Conservation (phyloP, 2,113 vertebrate genomes). For the Oceanodroma tethys region DNA sequence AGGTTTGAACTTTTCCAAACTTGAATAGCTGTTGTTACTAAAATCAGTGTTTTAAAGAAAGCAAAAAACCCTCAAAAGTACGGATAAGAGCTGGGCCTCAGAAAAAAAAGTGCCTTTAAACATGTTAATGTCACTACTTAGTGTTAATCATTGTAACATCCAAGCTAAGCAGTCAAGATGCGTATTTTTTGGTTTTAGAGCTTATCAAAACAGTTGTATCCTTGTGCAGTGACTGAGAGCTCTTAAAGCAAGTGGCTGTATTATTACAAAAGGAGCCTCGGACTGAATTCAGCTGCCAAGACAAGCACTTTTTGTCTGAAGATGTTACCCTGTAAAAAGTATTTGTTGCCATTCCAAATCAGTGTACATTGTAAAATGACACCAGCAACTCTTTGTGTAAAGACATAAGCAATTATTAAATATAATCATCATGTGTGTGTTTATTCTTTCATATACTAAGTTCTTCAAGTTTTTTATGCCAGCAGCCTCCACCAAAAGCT, state of each 20-base stretch:
- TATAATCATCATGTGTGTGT: neutral
- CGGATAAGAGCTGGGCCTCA: neutral
- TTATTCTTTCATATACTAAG: neutral
- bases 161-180: neutral
- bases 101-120: slow-evolving; percentile 33
- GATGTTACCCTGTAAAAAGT: neutral
- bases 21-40: neutral
- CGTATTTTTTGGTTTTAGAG: neutral
- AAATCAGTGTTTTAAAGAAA: neutral
- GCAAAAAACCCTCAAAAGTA: neutral
- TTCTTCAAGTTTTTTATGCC: neutral
- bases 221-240: neutral
- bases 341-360: neutral
- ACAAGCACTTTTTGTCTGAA: neutral
- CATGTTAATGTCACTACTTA: neutral
- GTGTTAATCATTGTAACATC: neutral
- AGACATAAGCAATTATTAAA: slow-evolving; percentile 34
- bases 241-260: neutral
- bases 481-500: neutral
- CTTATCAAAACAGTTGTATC: neutral
- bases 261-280: neutral
- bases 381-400: slow-evolving; percentile 36
- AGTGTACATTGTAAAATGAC: neutral
- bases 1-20: neutral
- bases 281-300: neutral